Evolutionary conservation across 2,113 vertebrate species (phyloP), one percentile per base, ranked within the genome.

Genomic region (Larimichthys polyactis): DNA sequence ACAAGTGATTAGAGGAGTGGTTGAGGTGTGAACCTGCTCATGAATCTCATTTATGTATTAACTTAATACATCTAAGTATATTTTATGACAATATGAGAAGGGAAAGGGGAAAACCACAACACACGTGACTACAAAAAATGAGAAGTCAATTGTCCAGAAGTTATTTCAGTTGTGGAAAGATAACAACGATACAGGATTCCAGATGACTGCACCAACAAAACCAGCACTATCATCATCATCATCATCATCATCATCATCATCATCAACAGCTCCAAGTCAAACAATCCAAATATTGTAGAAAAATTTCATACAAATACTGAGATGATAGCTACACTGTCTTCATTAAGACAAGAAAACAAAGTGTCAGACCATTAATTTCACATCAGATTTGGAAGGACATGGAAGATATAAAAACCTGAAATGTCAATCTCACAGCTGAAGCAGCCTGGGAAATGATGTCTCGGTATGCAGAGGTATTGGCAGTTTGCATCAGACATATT

Each of bases 401-500:
- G 6, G 3, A 24, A 27, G 7, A 44, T 11, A 62, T 7, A 29
- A 46, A 12, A 69, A 40, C 4, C 54, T 62, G 32, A 84, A 75
- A 73, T 76, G 51, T 70, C 78, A 75, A 17, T 9, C 64, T 62
- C 22, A 14, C 27, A 63, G 57, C 71, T 79, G 46, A 60, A 59
- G 36, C 22, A 48, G 22, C 48, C 17, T 16, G 17, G 40, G 49
- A 72, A 70, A 69, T 29, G 19, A 74, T 11, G 43, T 3, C 27
- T 40, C 1, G 9, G 15, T 27, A 24, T 52, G 79, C 51, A 70
- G n/a, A 49, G n/a, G 36, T 58, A 54, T 48, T 27, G 32, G 49
- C 57, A 62, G 62, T 72, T 77, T 81, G 49, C 55, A 67, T 59
- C 44, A 68, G 55, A 63, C 36, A 55, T 32, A 74, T 77, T 71